These are phyloP conservation scores for Sebastes reedi DNA, from an alignment of 2,797 vertebrate species.

Conservation along the genomic window DNA sequence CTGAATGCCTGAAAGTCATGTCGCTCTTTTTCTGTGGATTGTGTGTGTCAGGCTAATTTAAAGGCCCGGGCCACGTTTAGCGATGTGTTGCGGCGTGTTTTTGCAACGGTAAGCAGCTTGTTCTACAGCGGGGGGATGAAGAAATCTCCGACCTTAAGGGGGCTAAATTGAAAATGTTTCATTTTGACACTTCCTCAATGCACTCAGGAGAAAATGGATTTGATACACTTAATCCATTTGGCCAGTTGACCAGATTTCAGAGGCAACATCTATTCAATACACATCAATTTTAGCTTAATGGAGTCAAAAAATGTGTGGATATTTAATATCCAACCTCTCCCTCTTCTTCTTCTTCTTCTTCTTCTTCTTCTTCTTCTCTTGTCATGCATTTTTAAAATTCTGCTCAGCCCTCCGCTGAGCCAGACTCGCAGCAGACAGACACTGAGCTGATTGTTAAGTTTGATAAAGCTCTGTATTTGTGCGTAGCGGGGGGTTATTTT, in stretches of 20 bases:
- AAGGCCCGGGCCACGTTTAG: constrained; percentile 47
- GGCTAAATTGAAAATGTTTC: constrained; percentile 69
- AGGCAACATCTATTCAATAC: constrained; percentile 56
- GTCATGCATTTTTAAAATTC: constrained; percentile 73
- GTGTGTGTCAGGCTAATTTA: constrained; percentile 71
- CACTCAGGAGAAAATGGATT: constrained; percentile 70
- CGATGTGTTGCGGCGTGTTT: constrained; percentile 66
- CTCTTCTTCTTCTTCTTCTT: not conserved
- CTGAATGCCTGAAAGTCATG: constrained; percentile 63
- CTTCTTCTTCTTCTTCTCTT: constrained; percentile 14
- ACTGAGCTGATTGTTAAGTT: constrained; percentile 68
- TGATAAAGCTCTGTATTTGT: constrained; percentile 61
- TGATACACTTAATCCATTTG: constrained; percentile 64
- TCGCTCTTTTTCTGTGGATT: constrained; percentile 52
- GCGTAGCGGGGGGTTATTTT: constrained; percentile 43
- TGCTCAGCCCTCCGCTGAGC: constrained; percentile 53
- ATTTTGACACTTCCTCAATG: constrained; percentile 71
- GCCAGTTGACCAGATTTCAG: constrained; percentile 60
- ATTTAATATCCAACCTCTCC: constrained; percentile 54
- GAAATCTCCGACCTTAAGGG: constrained; percentile 57
- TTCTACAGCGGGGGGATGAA: constrained; percentile 53
- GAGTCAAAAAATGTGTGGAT: constrained; percentile 24
- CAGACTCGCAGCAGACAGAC: constrained; percentile 64
- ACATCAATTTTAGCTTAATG: constrained; percentile 61
- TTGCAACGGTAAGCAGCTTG: constrained; percentile 70